phyloP scores from a whole-genome alignment of 1,140 invertebrate genomes.

The Drosophila sturtevanti region DNA sequence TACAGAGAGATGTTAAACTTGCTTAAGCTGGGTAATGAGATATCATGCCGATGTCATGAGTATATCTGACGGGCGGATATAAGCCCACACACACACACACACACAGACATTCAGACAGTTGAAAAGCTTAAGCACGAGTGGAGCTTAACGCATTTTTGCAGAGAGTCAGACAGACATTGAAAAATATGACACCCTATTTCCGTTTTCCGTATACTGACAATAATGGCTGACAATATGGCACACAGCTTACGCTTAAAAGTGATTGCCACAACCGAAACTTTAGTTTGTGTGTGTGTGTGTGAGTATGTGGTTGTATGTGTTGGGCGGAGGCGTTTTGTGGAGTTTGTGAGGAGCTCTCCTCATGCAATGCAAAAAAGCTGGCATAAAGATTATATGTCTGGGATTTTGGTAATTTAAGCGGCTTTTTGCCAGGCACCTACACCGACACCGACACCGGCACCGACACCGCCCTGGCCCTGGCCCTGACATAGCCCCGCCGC shows the following conservation, averaged over 20 bases:
- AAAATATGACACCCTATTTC: constrained; percentile 76
- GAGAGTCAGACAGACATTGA: constrained; percentile 42
- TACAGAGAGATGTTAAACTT: constrained; percentile 62
- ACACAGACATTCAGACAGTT: constrained; percentile 24
- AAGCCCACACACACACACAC: constrained; percentile 16
- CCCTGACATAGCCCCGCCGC: too few species aligned
- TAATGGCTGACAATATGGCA: constrained; percentile 75
- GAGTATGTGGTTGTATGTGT: constrained; percentile 8
- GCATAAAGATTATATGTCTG: constrained; percentile 66
- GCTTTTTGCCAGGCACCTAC: constrained; percentile 50
- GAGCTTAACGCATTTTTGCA: constrained; percentile 70
- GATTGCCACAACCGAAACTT: constrained; percentile 60
- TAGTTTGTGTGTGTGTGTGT: constrained; percentile 32
- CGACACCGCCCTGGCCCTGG: constrained; percentile 17
- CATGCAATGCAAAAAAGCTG: constrained; percentile 42
- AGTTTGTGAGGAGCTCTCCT: background rate
- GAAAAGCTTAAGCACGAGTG: constrained; percentile 57
- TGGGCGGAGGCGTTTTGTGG: background rate
- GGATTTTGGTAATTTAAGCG: constrained; percentile 73
- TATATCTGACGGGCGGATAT: constrained; percentile 41
- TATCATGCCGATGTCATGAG: constrained; percentile 52
- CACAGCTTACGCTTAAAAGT: constrained; percentile 72
- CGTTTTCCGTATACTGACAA: constrained; percentile 69
- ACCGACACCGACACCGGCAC: constrained; percentile 20
- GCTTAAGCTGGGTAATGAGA: constrained; percentile 68